Evolutionary conservation across 2,797 vertebrate species (phyloP), one percentile per base, ranked within the genome.

Genomic region (Chaetophractus vellerosus): DNA sequence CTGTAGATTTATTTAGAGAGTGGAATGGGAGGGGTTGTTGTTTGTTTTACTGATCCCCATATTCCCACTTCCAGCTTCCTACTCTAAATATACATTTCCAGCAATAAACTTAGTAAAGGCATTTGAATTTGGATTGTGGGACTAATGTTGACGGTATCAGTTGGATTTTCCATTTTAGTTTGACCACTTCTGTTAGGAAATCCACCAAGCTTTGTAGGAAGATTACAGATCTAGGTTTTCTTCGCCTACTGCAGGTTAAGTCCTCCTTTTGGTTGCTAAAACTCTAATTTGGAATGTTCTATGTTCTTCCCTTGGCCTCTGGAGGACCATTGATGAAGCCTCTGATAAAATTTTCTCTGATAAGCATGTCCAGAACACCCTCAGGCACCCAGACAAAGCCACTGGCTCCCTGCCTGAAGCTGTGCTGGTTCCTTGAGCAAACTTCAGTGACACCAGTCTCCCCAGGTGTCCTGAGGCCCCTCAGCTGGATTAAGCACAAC

Each of bases 41-140:
- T 63, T 88, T 71, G 16, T 92, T 90, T 92, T 89, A 96, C 31
- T 94, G 79, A 79, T 74, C 78, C 52, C 36, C 8, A 2, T 33
- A 7, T 48, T 69, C 74, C 55, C 59, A 9, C 41, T 88, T 33
- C 50, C 24, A 85, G 26, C 45, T 96, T 96, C 69, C 74, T 3
- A 84, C 24, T 75, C 86, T 26, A 74, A 87, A 90, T 16, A 71
- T 90, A 28, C 6, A 48, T 69, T 84, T 95, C 90, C 26, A 59
- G 41, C 86, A 92, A 31, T 83, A 88, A 97, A 93, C 26, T 75
- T 31, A 52, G 55, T 91, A 86, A 72, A 93, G 85, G 52, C 28
- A 71, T 83, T 64, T 55, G 76, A 95, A 82, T 63, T 88, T 45
- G 75, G n/a, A 72, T 78, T 76, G 11, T 24, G n/a, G 50, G 75